phyloP scores from a whole-genome alignment of 37 sponge, comb jelly and placozoan genomes.

The Dysidea cf. avara region DNA sequence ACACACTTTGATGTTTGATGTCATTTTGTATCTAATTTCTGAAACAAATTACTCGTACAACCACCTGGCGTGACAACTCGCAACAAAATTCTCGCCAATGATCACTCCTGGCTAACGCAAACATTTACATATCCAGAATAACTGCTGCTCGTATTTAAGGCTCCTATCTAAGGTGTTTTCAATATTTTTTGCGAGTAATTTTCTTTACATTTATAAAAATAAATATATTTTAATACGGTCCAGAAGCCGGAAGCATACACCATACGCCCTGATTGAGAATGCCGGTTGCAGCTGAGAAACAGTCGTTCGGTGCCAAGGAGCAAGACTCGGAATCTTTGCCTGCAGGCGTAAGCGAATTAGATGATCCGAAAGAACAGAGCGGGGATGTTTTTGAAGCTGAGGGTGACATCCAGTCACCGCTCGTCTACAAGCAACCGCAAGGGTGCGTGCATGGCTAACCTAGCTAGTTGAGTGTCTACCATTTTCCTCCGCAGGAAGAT shows the following conservation, averaged over 20 bases:
- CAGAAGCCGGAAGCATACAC: background rate
- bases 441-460: background rate
- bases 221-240: background rate
- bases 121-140: too few species aligned
- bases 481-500: constrained; percentile 68
- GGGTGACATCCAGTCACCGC: background rate
- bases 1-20: too few species aligned
- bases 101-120: too few species aligned
- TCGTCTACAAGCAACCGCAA: constrained; percentile 6
- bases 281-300: constrained; percentile 1
- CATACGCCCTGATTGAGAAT: constrained; percentile 1
- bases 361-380: constrained; percentile 1
- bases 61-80: too few species aligned
- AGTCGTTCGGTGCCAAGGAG: background rate
- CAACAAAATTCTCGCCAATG: too few species aligned
- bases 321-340: background rate
- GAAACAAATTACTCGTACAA: too few species aligned
- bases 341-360: background rate
- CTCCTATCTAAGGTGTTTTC: too few species aligned
- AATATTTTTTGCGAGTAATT: too few species aligned
- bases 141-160: too few species aligned
- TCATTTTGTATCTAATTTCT: too few species aligned
- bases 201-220: too few species aligned
- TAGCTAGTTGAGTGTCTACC: background rate
- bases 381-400: background rate